phyloP scores from a whole-genome alignment of 2,113 vertebrate species.

The Thermophis baileyi region DNA sequence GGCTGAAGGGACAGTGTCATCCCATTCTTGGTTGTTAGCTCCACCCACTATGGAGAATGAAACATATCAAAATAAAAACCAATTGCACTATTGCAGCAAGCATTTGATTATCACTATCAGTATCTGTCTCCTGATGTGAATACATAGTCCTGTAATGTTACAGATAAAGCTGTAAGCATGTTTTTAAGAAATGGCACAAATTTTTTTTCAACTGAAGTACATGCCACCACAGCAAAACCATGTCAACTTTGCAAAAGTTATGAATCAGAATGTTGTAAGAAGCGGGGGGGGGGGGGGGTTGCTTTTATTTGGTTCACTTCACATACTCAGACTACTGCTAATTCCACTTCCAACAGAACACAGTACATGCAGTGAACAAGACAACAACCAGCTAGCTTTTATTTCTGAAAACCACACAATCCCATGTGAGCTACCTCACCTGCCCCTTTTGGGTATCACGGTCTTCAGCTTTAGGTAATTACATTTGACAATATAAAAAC shows the following conservation, averaged over 20 bases:
- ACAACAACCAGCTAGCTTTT: background rate
- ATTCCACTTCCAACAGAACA: background rate
- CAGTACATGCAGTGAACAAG: background rate
- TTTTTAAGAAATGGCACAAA: background rate
- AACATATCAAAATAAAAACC: slow-evolving; percentile 5
- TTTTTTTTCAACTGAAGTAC: background rate
- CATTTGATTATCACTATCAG: slow-evolving; percentile 7
- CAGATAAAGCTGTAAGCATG: background rate
- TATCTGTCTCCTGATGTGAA: slow-evolving; percentile 15
- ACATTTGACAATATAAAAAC: slow-evolving; percentile 41
- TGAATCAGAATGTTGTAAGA: background rate
- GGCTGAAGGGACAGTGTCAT: too few relatives aligned
- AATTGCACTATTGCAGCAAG: slow-evolving; percentile 6
- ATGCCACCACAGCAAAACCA: background rate
- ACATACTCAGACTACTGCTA: background rate
- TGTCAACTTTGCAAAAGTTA: background rate
- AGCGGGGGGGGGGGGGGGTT: accelerated
- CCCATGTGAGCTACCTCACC: background rate
- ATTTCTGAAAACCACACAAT: background rate
- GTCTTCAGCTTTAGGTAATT: slow-evolving; percentile 23
- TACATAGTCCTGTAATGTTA: background rate
- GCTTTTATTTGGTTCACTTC: background rate
- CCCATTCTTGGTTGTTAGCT: too few relatives aligned
- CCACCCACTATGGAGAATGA: too few relatives aligned
- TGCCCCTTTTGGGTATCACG: background rate